Conservation (phyloP, 2,797 vertebrate species). For the Galago senegalensis region DNA sequence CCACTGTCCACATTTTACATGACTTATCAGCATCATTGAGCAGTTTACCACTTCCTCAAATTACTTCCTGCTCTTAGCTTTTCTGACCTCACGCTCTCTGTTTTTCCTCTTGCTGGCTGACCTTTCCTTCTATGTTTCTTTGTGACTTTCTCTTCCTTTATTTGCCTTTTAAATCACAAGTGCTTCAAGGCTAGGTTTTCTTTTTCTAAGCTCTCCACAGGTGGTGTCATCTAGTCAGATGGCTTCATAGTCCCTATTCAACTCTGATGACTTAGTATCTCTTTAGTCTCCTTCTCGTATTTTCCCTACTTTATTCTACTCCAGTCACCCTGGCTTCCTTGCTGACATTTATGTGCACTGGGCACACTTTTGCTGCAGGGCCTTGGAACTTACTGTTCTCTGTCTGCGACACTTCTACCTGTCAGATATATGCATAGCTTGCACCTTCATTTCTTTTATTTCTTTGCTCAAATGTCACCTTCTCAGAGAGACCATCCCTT, state of each 20-base stretch:
- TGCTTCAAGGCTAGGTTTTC: not conserved
- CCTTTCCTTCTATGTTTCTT: not conserved
- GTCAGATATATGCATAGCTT: not conserved
- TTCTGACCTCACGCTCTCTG: not conserved
- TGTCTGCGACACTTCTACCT: not conserved
- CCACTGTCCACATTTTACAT: not conserved
- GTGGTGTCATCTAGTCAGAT: not conserved
- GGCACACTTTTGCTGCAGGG: not conserved
- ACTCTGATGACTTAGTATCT: not conserved
- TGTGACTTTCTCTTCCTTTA: not conserved
- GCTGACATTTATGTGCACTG: not conserved
- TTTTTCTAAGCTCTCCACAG: not conserved
- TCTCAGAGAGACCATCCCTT: not conserved
- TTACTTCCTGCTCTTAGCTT: not conserved
- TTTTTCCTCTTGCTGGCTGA: not conserved
- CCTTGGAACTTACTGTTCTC: not conserved
- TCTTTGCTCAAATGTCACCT: not conserved
- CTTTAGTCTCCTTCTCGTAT: not conserved
- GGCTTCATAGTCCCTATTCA: not conserved
- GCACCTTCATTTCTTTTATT: not conserved
- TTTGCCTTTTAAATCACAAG: constrained; percentile 1
- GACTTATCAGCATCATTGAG: not conserved
- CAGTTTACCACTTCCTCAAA: not conserved
- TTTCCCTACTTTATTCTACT: not conserved
- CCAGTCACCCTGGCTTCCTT: not conserved